Conservation (phyloP, 2,113 vertebrate species). For the Arvicanthis niloticus region DNA sequence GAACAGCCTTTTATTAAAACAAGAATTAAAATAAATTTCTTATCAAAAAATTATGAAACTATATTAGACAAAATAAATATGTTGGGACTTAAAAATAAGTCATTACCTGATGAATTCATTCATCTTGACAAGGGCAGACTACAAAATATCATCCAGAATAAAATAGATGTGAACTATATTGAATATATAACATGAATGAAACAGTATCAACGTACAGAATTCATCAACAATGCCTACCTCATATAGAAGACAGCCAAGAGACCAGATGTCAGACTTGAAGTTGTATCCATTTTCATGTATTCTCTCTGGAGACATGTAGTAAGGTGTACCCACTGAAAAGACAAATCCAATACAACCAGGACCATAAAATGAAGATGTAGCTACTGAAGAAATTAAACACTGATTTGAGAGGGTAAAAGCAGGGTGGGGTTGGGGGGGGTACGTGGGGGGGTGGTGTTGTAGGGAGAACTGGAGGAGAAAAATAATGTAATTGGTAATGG, state of each 20-base stretch:
- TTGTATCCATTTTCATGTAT: slow-evolving; percentile 94
- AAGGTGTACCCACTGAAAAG: slow-evolving; percentile 91
- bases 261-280: slow-evolving; percentile 95
- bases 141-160: not conserved
- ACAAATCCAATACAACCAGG: slow-evolving; percentile 35
- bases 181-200: not conserved
- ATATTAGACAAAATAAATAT: not conserved
- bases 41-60: slow-evolving; percentile 35
- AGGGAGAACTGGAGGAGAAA: not conserved
- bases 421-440: not conserved
- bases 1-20: not conserved
- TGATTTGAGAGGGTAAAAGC: not conserved
- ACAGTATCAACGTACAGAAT: not conserved
- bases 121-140: slow-evolving; percentile 8
- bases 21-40: not conserved
- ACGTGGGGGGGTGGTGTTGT: too few relatives aligned
- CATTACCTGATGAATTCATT: not conserved
- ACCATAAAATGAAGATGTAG: not conserved
- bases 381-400: not conserved
- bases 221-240: slow-evolving; percentile 85
- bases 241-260: slow-evolving; percentile 89
- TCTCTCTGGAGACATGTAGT: slow-evolving; percentile 94
- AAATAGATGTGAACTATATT: not conserved
- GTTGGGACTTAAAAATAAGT: not conserved
- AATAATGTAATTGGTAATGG: not conserved